Percentiles rank a stretch among this genome's conserved stretches.
Conservation (phyloP, 2,888 invertebrate genomes). For the Eupithecia subfuscata region DNA sequence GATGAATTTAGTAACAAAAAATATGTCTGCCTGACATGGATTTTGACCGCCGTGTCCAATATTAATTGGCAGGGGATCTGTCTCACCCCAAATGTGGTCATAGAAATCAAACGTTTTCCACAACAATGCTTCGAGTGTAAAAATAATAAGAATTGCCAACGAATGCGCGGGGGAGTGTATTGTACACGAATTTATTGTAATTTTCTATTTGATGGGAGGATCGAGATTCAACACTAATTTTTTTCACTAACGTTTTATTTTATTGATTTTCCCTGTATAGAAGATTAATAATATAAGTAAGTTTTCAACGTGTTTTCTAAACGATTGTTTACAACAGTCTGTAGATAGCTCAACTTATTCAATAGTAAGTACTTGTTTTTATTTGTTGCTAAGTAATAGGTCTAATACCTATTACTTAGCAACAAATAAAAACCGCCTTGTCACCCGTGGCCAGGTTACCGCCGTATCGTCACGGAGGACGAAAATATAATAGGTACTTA, state of each 20-base stretch:
- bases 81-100: slow-evolving; percentile 60
- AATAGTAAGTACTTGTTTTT: too few species aligned
- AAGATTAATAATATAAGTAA: background rate
- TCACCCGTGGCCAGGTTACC: too few species aligned
- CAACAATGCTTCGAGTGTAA: slow-evolving; percentile 69
- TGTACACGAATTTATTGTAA: slow-evolving; percentile 53
- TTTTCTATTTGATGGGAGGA: slow-evolving; percentile 52
- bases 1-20: slow-evolving; percentile 54
- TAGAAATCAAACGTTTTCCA: slow-evolving; percentile 71
- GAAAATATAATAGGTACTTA: too few species aligned
- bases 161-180: slow-evolving; percentile 75
- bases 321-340: too few species aligned
- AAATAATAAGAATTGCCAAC: slow-evolving; percentile 73
- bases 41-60: slow-evolving; percentile 79
- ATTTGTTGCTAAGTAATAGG: too few species aligned
- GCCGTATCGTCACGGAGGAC: too few species aligned
- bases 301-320: too few species aligned
- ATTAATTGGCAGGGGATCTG: slow-evolving; percentile 82
- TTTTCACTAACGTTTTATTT: slow-evolving; percentile 19
- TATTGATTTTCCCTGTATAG: background rate
- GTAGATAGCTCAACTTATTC: too few species aligned
- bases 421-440: too few species aligned
- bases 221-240: slow-evolving; percentile 19
- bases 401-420: too few species aligned
- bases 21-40: slow-evolving; percentile 70